Evolutionary conservation across 2,113 vertebrate genomes (phyloP).

Genomic region (Lampris incognitus): DNA sequence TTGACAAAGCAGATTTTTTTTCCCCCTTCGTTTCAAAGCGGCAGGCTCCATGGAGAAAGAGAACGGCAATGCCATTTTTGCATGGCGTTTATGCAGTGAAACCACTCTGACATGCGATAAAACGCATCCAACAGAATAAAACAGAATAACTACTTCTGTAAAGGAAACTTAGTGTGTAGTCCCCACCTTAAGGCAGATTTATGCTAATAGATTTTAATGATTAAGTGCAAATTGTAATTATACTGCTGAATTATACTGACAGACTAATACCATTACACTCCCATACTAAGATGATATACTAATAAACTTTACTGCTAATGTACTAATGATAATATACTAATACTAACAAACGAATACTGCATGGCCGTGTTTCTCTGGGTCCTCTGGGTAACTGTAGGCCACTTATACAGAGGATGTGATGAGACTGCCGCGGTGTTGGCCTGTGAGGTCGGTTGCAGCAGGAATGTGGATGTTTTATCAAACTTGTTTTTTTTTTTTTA

Average conservation of each 20-base stretch:
- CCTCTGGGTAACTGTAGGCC: slow-evolving; percentile 62
- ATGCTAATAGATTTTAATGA: no score
- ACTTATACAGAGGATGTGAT: slow-evolving; percentile 64
- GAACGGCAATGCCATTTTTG: slow-evolving; percentile 3
- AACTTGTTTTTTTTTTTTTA: slow-evolving; percentile 50
- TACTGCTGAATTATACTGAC: no score
- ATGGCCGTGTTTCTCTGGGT: slow-evolving; percentile 35
- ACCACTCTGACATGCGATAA: slow-evolving; percentile 1
- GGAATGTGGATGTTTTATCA: slow-evolving; percentile 82
- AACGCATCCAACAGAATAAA: no score
- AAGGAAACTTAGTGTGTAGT: no score
- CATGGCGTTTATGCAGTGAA: background rate
- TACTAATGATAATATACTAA: background rate
- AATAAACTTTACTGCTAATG: background rate
- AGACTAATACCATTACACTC: no score
- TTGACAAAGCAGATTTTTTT: background rate
- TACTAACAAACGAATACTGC: background rate
- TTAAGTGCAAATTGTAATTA: no score
- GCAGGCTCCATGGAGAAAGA: slow-evolving; percentile 9
- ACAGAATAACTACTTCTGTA: no score
- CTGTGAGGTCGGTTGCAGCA: slow-evolving; percentile 40
- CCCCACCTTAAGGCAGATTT: no score
- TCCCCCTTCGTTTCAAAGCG: background rate
- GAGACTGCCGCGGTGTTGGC: slow-evolving; percentile 52
- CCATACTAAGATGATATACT: background rate